Base-by-base conservation (phyloP, 2,888 invertebrate genomes). In the Xylophagus ater region DNA sequence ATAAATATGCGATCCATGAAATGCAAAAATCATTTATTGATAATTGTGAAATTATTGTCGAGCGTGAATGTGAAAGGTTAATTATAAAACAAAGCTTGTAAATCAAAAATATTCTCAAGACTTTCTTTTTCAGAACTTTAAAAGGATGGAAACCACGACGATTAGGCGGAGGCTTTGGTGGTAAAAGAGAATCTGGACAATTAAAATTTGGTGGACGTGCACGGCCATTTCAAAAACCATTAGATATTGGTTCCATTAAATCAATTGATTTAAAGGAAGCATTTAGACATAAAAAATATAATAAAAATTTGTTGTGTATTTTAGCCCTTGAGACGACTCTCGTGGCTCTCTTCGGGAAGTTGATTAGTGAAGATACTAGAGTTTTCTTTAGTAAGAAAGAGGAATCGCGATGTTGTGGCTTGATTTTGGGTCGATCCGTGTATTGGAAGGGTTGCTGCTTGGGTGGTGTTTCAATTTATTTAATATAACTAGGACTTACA, bases 161-260 rank as follows among this genome's bases (percentile, higher is more conserved):
- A 46, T 66, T 89, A 5, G 90, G 90, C 4, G 90, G 90, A 12
- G 90, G 90, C 10, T 81, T 88, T 55, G 87, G 87, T 4, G 90
- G 90, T 0, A 74, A 72, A 47, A 87, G 83, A 53, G 84, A 86
- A 59, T 82, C 89, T 0, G 90, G 90, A 0, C 90, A 92, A 56
- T 66, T 90, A 28, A 63, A 90, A 43, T 92, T 90, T 67, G 90
- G 90, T 2, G 81, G 90, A 31, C 71, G 74, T 50, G 81, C 81
- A 38, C 67, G 84, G 50, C 86, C 85, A 1, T 89, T 85, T 56
- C 75, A 68, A 49, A 75, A 70, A 57, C 82, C 82, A 3, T 73
- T 75, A 29, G 51, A 62, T 44, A 47, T 66, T 19, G 58, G 15
- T 9, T n/a, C 12, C 2, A 14, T 17, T 8, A 15, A 14, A 17